Conservation (phyloP, 2,888 invertebrate species). For the Blastobasis lacticolella region DNA sequence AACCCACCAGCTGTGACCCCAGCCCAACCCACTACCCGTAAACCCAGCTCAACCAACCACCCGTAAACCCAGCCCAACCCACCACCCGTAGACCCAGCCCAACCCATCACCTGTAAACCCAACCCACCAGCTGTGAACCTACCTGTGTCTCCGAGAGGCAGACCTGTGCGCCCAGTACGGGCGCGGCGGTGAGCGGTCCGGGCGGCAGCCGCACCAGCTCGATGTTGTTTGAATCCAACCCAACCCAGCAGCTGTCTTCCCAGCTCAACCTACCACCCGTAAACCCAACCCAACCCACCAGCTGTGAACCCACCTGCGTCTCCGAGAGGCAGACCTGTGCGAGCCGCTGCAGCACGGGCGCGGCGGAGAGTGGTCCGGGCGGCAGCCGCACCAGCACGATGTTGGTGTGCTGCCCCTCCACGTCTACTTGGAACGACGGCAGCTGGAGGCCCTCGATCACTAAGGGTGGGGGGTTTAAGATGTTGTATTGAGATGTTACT, state of each 20-base stretch:
- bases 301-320: slow-evolving; percentile 22
- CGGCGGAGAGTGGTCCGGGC: slow-evolving; percentile 66
- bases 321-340: slow-evolving; percentile 57
- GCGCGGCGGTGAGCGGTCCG: slow-evolving; percentile 58
- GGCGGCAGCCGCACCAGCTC: too few relatives aligned
- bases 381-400: slow-evolving; percentile 80
- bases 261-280: too few relatives aligned
- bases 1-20: too few relatives aligned
- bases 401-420: slow-evolving; percentile 79
- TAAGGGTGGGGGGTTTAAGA: slow-evolving; percentile 26
- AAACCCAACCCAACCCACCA: too few relatives aligned
- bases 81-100: too few relatives aligned
- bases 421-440: slow-evolving; percentile 76
- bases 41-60: too few relatives aligned
- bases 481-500: not conserved
- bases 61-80: too few relatives aligned
- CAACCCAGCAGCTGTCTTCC: too few relatives aligned
- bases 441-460: slow-evolving; percentile 77
- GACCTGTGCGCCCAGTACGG: slow-evolving; percentile 28
- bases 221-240: too few relatives aligned
- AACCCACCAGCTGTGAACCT: too few relatives aligned
- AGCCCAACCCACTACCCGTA: too few relatives aligned
- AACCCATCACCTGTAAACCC: too few relatives aligned
- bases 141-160: slow-evolving; percentile 56
- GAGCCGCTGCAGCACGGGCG: slow-evolving; percentile 42